phyloP scores from a whole-genome alignment of 2,888 invertebrate species.

The Zaprionus bogoriensis region DNA sequence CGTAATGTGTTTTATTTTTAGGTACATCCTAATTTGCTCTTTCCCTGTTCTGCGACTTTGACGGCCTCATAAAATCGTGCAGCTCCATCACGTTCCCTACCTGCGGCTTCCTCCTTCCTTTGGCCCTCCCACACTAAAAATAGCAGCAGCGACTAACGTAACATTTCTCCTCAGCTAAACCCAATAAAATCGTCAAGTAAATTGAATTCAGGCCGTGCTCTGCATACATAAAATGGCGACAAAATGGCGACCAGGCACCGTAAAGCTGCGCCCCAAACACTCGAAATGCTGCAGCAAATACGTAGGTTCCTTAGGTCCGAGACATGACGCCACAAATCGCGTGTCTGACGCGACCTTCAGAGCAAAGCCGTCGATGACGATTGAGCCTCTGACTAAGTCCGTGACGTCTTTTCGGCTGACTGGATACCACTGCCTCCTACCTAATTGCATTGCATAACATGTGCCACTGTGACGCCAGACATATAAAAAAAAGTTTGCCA shows the following conservation, averaged over 20 bases:
- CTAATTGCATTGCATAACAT: constrained; percentile 34
- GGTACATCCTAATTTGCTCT: not conserved
- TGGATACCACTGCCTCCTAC: not conserved
- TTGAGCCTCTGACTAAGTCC: constrained; percentile 4
- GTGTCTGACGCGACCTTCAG: constrained; percentile 37
- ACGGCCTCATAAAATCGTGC: not conserved
- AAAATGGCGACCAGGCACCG: constrained; percentile 44
- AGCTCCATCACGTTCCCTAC: not conserved
- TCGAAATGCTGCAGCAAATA: not conserved
- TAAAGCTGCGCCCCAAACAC: constrained; percentile 13
- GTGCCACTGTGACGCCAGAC: constrained; percentile 21
- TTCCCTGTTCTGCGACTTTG: not conserved
- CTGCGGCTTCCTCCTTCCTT: not conserved
- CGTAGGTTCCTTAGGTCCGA: not conserved
- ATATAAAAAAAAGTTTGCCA: constrained; percentile 2
- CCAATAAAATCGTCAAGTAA: constrained; percentile 17
- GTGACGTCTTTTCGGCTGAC: constrained; percentile 21
- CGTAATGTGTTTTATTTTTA: too few species aligned
- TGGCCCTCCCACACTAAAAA: constrained; percentile 27
- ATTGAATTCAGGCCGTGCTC: constrained; percentile 19
- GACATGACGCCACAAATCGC: constrained; percentile 48
- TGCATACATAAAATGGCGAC: constrained; percentile 31
- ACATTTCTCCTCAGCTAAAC: not conserved
- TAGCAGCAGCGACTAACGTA: constrained; percentile 27
- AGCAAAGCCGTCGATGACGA: constrained; percentile 1